Percentiles rank a stretch among this genome's conserved stretches.
These are phyloP conservation scores for Anadara kagoshimensis DNA, from an alignment of 1,140 invertebrate species.

Conservation along the genomic window DNA sequence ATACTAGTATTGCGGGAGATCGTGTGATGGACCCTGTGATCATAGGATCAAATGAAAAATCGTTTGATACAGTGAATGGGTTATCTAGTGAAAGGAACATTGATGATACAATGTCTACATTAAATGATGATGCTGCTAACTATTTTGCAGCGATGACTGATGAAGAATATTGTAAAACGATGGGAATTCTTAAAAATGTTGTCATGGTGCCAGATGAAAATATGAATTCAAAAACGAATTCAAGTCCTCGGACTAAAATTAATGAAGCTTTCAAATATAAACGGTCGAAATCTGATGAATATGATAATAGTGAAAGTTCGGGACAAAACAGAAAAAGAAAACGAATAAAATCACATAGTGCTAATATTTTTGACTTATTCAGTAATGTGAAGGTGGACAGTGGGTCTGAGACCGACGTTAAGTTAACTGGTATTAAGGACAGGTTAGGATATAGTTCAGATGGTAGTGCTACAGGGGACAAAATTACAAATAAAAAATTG, in stretches of 20 bases:
- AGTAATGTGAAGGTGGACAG: no score
- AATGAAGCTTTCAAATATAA: not conserved
- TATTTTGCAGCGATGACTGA: not conserved
- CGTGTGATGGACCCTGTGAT: not conserved
- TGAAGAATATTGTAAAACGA: not conserved
- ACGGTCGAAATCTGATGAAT: not conserved
- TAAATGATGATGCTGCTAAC: not conserved
- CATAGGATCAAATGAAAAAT: conserved; percentile 7
- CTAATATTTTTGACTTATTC: conserved; percentile 33
- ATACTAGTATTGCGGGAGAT: not conserved
- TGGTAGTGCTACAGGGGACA: not conserved
- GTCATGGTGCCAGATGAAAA: conserved; percentile 3
- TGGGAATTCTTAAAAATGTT: not conserved
- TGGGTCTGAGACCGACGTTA: not conserved
- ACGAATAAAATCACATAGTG: conserved; percentile 17
- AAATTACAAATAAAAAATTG: not conserved
- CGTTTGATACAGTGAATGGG: not conserved
- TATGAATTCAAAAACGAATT: conserved; percentile 21
- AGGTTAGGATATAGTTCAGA: not conserved
- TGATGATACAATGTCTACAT: not conserved
- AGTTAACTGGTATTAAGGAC: not conserved
- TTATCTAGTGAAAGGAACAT: not conserved
- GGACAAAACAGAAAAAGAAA: not conserved
- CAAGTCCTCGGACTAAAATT: conserved; percentile 3
- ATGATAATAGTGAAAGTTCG: not conserved